Evolutionary conservation across 2,888 invertebrate genomes (phyloP).

Genomic region (Lasioglossum pauxillum): DNA sequence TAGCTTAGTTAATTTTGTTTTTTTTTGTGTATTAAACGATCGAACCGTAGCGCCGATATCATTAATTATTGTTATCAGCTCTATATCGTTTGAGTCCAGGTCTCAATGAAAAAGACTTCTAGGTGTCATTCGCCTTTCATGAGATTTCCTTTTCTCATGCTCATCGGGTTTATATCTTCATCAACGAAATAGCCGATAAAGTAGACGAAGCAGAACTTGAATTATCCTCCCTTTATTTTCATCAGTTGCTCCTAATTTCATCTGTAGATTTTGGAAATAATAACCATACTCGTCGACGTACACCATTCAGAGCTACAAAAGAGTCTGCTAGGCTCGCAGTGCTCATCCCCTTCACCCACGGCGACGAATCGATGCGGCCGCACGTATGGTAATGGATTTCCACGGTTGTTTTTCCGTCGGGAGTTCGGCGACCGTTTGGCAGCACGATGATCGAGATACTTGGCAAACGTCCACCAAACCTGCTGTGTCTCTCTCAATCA

Average conservation of each 20-base stretch:
- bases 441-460: slow-evolving; percentile 47
- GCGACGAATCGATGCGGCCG: not conserved
- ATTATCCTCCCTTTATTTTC: not conserved
- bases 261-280: not conserved
- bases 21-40: too few relatives aligned
- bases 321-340: not conserved
- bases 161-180: not conserved
- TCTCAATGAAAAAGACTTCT: not conserved
- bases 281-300: not conserved
- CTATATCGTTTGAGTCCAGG: not conserved
- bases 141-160: not conserved
- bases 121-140: not conserved
- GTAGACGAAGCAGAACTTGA: not conserved
- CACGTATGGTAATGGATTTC: slow-evolving; percentile 13
- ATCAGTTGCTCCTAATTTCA: not conserved
- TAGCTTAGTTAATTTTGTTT: too few relatives aligned
- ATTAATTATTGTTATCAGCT: too few relatives aligned
- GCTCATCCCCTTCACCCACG: not conserved
- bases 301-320: not conserved
- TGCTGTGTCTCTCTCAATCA: slow-evolving; percentile 31
- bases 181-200: too few relatives aligned
- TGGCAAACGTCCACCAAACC: slow-evolving; percentile 56
- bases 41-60: too few relatives aligned
- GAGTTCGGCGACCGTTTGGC: slow-evolving; percentile 50
- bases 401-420: slow-evolving; percentile 35